phyloP scores from a whole-genome alignment of 2,113 vertebrate genomes.

The Pachyramphus minor region DNA sequence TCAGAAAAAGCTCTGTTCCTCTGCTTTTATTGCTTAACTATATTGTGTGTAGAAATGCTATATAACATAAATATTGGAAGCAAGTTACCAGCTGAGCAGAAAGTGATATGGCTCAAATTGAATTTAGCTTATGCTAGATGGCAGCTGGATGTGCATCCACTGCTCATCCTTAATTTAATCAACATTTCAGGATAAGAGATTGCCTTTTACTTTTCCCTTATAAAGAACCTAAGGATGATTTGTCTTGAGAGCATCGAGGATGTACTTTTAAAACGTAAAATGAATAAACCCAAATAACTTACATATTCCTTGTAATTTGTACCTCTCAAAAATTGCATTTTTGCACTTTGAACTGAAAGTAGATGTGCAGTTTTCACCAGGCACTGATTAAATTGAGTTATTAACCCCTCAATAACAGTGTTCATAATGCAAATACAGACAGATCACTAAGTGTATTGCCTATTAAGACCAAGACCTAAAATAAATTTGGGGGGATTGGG shows the following conservation, averaged over 20 bases:
- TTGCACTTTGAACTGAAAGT: neutral
- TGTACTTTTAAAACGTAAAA: neutral
- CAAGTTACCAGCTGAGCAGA: neutral
- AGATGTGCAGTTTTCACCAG: neutral
- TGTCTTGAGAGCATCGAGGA: neutral
- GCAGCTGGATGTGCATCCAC: neutral
- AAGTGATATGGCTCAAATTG: neutral
- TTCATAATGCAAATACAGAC: neutral
- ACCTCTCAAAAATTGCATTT: neutral
- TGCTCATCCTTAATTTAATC: neutral
- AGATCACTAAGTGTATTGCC: neutral
- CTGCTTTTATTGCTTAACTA: conserved; percentile 19
- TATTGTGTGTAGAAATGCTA: neutral
- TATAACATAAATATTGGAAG: neutral
- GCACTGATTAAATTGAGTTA: neutral
- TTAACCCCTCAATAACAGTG: neutral
- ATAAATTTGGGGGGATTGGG: neutral
- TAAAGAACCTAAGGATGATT: neutral
- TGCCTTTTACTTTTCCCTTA: neutral
- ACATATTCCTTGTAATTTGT: neutral
- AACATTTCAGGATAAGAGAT: neutral
- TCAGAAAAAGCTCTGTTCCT: neutral
- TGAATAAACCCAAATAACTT: neutral
- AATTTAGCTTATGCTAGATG: neutral
- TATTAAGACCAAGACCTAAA: neutral